These are phyloP conservation scores for Euschistus heros DNA, from an alignment of 1,140 invertebrate species.

Conservation along the genomic window DNA sequence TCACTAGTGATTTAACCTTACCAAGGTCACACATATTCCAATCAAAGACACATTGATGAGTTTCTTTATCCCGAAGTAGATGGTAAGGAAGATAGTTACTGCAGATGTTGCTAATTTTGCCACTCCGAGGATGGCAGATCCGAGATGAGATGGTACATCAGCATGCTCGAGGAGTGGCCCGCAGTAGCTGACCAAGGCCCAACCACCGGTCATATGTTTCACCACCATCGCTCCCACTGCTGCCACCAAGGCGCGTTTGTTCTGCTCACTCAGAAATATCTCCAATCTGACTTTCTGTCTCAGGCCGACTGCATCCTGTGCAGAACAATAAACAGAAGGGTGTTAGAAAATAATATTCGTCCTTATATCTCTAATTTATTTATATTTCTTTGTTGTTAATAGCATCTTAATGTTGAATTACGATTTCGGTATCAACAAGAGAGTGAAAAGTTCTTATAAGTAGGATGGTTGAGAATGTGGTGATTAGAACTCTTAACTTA, in stretches of 20 bases:
- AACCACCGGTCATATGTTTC: slow-evolving; percentile 14
- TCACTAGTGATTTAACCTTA: background rate
- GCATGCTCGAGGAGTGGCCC: background rate
- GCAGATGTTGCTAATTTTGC: background rate
- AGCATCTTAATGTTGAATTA: too few species aligned
- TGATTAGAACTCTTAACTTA: too few species aligned
- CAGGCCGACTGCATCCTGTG: background rate
- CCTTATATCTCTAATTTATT: too few species aligned
- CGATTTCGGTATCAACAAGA: too few species aligned
- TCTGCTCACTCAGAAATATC: background rate
- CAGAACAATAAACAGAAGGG: too few species aligned
- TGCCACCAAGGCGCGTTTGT: background rate
- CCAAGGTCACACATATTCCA: background rate
- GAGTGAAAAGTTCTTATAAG: too few species aligned
- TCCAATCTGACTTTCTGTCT: background rate
- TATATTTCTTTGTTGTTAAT: too few species aligned
- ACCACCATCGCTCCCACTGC: slow-evolving; percentile 3
- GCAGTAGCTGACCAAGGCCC: slow-evolving; percentile 4
- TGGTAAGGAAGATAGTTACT: background rate
- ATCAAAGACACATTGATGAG: slow-evolving; percentile 5
- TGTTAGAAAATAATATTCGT: too few species aligned
- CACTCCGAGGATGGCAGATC: background rate
- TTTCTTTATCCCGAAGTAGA: slow-evolving; percentile 4
- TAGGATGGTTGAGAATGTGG: too few species aligned
- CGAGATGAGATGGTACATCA: background rate